These are phyloP conservation scores for Idris sp. DNA, from an alignment of 1,140 invertebrate species.

Conservation along the genomic window DNA sequence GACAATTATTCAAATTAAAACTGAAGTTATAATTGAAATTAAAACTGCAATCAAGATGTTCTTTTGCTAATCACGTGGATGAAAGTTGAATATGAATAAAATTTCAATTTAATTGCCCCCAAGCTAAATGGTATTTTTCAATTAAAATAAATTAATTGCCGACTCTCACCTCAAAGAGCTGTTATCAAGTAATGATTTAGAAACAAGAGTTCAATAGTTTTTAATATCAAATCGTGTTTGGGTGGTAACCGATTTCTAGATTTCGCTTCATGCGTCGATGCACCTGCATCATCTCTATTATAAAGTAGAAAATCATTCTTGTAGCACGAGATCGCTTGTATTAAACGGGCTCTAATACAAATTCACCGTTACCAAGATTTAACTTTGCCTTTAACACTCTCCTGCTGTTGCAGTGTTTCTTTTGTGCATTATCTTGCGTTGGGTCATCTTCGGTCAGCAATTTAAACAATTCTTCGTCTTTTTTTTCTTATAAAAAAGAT, in stretches of 20 bases:
- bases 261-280: constrained; percentile 34
- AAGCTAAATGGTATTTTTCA: too few relatives aligned
- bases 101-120: too few relatives aligned
- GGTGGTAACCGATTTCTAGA: constrained; percentile 37
- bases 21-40: too few relatives aligned
- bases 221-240: constrained; percentile 2
- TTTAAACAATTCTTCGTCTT: too few relatives aligned
- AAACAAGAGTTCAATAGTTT: constrained; percentile 41
- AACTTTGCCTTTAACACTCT: background rate
- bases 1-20: too few relatives aligned
- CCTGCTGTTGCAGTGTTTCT: constrained; percentile 7
- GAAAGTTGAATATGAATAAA: too few relatives aligned
- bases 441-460: too few relatives aligned
- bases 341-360: constrained; percentile 5
- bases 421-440: too few relatives aligned
- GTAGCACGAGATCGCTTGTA: constrained; percentile 7
- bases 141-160: too few relatives aligned
- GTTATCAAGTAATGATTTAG: constrained; percentile 20
- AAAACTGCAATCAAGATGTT: too few relatives aligned
- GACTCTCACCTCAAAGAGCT: constrained; percentile 33
- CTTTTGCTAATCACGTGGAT: too few relatives aligned
- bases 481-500: too few relatives aligned
- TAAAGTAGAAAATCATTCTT: constrained; percentile 40
- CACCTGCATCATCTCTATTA: constrained; percentile 33
- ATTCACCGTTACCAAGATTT: constrained; percentile 10